Conservation (phyloP, 2,113 vertebrate genomes). For the Catharus minimus region DNA sequence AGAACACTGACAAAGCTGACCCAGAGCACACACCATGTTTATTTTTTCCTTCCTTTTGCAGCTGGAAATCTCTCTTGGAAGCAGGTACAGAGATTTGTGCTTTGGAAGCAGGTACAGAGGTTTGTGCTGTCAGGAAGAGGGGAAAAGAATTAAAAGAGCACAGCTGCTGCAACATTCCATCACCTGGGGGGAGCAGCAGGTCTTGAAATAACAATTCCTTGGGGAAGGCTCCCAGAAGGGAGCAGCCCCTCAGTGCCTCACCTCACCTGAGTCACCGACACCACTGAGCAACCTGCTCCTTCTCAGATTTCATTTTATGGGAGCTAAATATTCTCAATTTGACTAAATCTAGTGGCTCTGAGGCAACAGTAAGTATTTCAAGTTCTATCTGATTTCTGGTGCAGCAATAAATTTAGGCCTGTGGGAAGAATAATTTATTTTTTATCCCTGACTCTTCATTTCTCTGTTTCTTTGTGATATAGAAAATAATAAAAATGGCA, state of each 20-base stretch:
- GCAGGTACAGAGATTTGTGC: background rate
- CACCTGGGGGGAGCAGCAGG: background rate
- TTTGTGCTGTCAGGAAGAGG: background rate
- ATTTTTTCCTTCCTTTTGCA: background rate
- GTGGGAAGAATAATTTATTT: background rate
- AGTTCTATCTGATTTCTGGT: background rate
- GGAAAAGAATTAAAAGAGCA: background rate
- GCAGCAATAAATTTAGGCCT: background rate
- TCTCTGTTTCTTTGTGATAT: background rate
- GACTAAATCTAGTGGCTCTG: background rate
- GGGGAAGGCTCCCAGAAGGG: background rate
- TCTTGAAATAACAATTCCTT: fast-evolving
- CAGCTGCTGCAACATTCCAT: background rate
- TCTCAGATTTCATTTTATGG: background rate
- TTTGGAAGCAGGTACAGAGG: background rate
- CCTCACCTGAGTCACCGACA: fast-evolving
- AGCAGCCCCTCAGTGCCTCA: background rate
- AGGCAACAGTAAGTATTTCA: background rate
- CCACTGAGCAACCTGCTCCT: fast-evolving
- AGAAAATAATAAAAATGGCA: constrained; percentile 4
- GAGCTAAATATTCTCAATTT: background rate
- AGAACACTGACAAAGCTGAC: background rate
- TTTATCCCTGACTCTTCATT: background rate
- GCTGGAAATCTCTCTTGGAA: background rate
- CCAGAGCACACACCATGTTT: fast-evolving